Evolutionary conservation across 2,888 invertebrate genomes (phyloP), one percentile per base, ranked within the genome.

Genomic region (Trachelus stipa): DNA sequence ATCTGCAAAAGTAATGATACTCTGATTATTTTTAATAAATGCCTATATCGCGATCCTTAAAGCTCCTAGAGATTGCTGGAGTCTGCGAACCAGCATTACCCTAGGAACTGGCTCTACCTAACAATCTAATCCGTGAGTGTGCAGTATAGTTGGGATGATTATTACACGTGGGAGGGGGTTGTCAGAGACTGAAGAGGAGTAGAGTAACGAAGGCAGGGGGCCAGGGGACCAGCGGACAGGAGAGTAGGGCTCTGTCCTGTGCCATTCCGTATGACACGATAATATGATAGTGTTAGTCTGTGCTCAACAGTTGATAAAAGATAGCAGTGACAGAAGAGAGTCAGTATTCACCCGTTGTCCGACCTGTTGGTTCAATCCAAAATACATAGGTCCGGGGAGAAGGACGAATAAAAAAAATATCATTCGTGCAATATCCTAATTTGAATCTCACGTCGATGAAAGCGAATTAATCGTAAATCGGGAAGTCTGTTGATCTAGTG

Each of bases 241-340:
- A 69, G 74, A 76, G 78, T 77, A 73, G 68, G 84, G 77, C 79
- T 79, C 77, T 76, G 73, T 79, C 78, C 77, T 78, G 75, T 76
- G 73, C 76, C 76, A 76, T 78, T 74, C 35, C 68, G 73, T 76
- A 78, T 73, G 56, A 78, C 85, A 85, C 84, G 85, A 87, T 86
- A 85, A 88, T 86, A 89, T 85, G 87, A 88, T 86, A 85, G 90
- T 90, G 90, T 88, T 88, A 88, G 89, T 87, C 84, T 83, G 87
- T 85, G 87, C 87, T 88, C 87, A 89, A 88, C 90, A 86, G 89
- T 89, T 90, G 90, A 91, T 91, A 91, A 91, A 91, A 91, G 91
- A 91, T 91, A 89, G 90, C 89, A 85, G 87, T 88, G 85, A 85
- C 86, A 87, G 86, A 87, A 87, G 85, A 87, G 84, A 85, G 85